phyloP scores from a whole-genome alignment of 2,113 vertebrate genomes.

The Lepus americanus region DNA sequence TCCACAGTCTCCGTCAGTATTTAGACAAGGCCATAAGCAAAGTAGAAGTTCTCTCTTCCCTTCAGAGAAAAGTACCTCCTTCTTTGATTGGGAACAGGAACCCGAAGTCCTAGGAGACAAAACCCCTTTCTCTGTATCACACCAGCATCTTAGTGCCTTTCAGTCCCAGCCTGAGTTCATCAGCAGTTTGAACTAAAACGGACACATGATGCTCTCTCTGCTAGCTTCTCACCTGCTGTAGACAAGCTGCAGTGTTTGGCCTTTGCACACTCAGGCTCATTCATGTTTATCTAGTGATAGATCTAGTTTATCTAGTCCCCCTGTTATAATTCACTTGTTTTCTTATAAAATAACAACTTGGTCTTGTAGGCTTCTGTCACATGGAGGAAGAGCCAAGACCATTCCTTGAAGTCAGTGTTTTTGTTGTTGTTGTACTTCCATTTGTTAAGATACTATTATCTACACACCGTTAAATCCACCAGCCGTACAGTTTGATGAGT shows the following conservation, averaged over 20 bases:
- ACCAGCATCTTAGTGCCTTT: neutral
- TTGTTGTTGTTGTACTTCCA: neutral
- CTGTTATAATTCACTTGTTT: too few relatives aligned
- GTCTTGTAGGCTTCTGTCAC: neutral
- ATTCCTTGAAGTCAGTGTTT: neutral
- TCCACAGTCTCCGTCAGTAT: too few relatives aligned
- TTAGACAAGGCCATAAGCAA: too few relatives aligned
- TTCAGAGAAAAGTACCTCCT: too few relatives aligned
- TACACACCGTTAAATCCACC: neutral
- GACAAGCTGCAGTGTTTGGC: neutral
- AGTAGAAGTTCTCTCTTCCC: too few relatives aligned
- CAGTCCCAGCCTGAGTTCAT: neutral
- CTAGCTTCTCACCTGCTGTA: neutral
- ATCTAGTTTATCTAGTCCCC: too few relatives aligned
- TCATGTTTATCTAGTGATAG: neutral
- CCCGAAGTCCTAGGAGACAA: neutral
- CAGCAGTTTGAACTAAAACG: neutral
- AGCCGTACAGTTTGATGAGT: neutral
- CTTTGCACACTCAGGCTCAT: neutral
- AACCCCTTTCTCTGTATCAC: neutral
- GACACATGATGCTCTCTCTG: neutral
- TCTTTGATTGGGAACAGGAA: neutral
- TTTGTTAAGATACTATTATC: constrained; percentile 12
- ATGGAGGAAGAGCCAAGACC: neutral
- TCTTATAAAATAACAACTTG: neutral